Evolutionary conservation across 2,113 vertebrate species (phyloP), one percentile per base, ranked within the genome.

Genomic region (Ciconia boyciana): DNA sequence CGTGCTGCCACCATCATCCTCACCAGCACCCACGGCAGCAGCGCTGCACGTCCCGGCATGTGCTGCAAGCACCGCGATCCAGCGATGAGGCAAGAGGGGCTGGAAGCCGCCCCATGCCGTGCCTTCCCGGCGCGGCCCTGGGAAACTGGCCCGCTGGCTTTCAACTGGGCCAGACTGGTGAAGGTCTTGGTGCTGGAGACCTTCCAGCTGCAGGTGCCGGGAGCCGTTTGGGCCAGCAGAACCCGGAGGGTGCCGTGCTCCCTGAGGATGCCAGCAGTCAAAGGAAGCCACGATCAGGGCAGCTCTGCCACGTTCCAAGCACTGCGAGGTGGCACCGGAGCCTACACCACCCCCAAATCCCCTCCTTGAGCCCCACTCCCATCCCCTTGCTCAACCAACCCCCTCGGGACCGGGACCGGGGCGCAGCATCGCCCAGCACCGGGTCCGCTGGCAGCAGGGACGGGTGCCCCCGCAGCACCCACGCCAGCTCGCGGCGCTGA

Each of bases 11-110:
- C 62, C 24, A 0, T 6, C 74, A 2, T 5, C n/a, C 66, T 61
- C 77, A 4, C 4, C 2, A 1, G 68, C 61, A 65, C 12, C 20
- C 0, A 0, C 4, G 0, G 46, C 60, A 7, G 69, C 31, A 2
- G 41, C 4, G 8, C 15, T 26, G 90, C 89, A 75, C 1, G 31
- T 76, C 93, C 83, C 2, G 0, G 84, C 95, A 36, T 0, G 77
- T 10, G 64, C 79, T 1, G 0, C 2, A 0, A 0, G 64, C 84
- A 25, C 52, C 14, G 0, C 0, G 16, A 46, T 9, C 68, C 87
- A 74, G 81, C 10, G 1, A 18, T 55, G 89, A 96, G 77, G 93
- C 84, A 79, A 85, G 49, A 6, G 8, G 44, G 66, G 84, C 84
- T 79, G 89, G 77, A 83, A 93, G 11, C 49, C 1, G 0, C 75